Conservation (phyloP, 2,888 invertebrate genomes). For the Habrosyne pyritoides region DNA sequence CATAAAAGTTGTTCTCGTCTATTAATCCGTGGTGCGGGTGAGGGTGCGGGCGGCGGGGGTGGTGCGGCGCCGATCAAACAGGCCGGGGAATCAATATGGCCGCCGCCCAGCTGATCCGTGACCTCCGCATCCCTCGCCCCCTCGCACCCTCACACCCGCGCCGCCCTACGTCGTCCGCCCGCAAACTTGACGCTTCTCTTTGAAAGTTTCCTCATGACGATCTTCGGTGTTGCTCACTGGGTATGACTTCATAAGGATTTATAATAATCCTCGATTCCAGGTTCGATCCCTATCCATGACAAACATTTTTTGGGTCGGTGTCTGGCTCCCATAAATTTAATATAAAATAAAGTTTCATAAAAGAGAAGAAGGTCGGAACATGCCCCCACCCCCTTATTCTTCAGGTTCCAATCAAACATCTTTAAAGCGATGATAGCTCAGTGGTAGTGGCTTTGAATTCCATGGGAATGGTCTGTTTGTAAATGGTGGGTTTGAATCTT, state of each 20-base stretch:
- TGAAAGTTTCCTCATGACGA: slow-evolving; percentile 60
- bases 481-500: too few species aligned
- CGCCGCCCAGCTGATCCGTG: slow-evolving; percentile 83
- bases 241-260: not conserved
- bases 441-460: too few species aligned
- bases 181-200: slow-evolving; percentile 70
- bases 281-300: too few species aligned
- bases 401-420: too few species aligned
- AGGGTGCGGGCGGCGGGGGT: slow-evolving; percentile 51
- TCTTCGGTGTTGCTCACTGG: slow-evolving; percentile 24
- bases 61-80: slow-evolving; percentile 79
- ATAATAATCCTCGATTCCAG: too few species aligned
- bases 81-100: slow-evolving; percentile 83
- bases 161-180: slow-evolving; percentile 45
- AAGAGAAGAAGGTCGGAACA: too few species aligned
- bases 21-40: slow-evolving; percentile 72
- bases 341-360: too few species aligned
- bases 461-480: too few species aligned
- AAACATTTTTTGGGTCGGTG: too few species aligned
- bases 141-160: slow-evolving; percentile 30
- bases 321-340: too few species aligned
- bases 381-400: too few species aligned
- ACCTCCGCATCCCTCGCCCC: slow-evolving; percentile 69
- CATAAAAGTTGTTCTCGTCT: slow-evolving; percentile 82
- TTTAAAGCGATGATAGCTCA: too few species aligned